Evolutionary conservation across 1,140 invertebrate species (phyloP), one percentile per base, ranked within the genome.

Genomic region (Archegozetes longisetosus): DNA sequence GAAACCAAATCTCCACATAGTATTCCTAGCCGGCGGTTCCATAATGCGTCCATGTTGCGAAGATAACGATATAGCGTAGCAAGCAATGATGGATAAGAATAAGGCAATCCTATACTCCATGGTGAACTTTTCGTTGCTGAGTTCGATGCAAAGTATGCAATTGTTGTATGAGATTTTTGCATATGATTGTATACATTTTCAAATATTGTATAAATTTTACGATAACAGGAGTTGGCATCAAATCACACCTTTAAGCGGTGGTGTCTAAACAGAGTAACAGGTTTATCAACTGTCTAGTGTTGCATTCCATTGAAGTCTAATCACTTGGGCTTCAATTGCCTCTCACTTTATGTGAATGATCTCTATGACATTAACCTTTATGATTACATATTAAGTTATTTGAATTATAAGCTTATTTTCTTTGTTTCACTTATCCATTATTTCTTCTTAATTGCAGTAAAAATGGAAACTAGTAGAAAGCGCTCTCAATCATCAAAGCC

Each of bases 1-100:
- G 73, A 84, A 94, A 1, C 89, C 90, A 68, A 90, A 87, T 53
- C 90, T 60, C 90, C 90, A 95, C 85, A 91, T 90, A 22, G 83
- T 83, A 73, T 93, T 92, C 22, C 90, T 78, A 0, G 87, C 81
- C 1, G 90, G 88, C 0, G 90, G 90, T 70, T 93, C 86, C 83
- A 92, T 88, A 66, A 86, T 70, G 71, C 81, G 79, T 12, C 84
- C 84, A 74, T 94, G 89, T 58, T 49, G 48, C 12, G 49, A 6
- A n/a, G 46, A 24, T 23, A 6, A 28, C 2, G 32, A 40, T 40
- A 40, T 40, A 40, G 6, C 17, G 17, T 40, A 6, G 17, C 17
- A 40, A 17, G 17, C 17, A 9, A 40, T 40, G 17, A 40, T 17
- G 32, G 17, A 6, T 17, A 40, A 17, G 6, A 40, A 40, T 6